Evolutionary conservation across 2,888 invertebrate species (phyloP).

Genomic region (Plagiodera versicolora): DNA sequence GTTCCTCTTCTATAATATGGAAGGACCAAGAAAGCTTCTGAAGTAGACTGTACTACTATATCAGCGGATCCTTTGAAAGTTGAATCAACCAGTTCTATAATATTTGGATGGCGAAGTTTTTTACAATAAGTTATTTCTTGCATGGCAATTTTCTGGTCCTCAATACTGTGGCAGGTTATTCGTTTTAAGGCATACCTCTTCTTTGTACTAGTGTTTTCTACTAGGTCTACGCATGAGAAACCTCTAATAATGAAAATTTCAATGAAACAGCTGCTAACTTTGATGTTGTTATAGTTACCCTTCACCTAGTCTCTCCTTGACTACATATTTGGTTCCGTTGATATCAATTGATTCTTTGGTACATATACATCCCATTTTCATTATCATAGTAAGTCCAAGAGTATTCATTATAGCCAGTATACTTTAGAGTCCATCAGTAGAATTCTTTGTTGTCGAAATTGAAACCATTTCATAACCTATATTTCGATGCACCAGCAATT

Average conservation of each 20-base stretch:
- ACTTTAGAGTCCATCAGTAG: not conserved
- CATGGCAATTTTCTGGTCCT: constrained; percentile 72
- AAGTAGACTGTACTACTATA: constrained; percentile 68
- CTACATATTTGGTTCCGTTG: constrained; percentile 69
- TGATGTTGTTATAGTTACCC: constrained; percentile 59
- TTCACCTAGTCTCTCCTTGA: constrained; percentile 73
- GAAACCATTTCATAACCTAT: too few relatives aligned
- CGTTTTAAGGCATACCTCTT: constrained; percentile 76
- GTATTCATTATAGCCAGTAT: constrained; percentile 61
- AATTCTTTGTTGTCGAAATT: too few relatives aligned
- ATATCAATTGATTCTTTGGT: constrained; percentile 70
- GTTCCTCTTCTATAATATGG: constrained; percentile 81
- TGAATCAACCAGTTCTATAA: constrained; percentile 73
- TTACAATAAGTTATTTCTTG: constrained; percentile 76
- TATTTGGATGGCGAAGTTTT: constrained; percentile 70
- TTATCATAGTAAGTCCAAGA: constrained; percentile 68
- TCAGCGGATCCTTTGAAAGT: constrained; percentile 65
- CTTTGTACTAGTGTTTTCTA: constrained; percentile 67
- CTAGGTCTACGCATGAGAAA: constrained; percentile 78
- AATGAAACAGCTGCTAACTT: constrained; percentile 24
- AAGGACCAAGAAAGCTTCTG: constrained; percentile 72
- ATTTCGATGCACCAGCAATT: too few relatives aligned
- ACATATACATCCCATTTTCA: constrained; percentile 77
- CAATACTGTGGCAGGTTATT: constrained; percentile 76
- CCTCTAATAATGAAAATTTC: constrained; percentile 60